Base-by-base conservation (phyloP, 2,888 invertebrate species). In the Apotomis turbidana region DNA sequence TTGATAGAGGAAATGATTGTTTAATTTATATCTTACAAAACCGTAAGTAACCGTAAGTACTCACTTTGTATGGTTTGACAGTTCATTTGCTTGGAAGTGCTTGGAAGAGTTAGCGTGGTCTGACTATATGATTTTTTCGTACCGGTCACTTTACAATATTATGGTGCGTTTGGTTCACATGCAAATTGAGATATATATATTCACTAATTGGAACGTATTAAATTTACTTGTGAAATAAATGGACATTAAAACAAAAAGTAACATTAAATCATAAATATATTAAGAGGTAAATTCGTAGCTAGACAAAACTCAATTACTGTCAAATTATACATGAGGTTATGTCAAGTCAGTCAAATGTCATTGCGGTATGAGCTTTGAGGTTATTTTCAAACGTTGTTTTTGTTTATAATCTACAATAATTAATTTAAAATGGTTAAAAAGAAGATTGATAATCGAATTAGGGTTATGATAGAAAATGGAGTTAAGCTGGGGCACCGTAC, bases 381-480 rank as follows among this genome's bases (percentile, higher is more conserved):
- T 72, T 72, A 76, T 76, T 76, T 63, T 73, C 68, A 36, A 46
- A 61, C 55, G 55, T 41, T 73, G 57, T 68, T 49, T 41, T 66
- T 71, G 70, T 67, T 75, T 74, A 60, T 64, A 49, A 60, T 49
- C 63, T 60, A 58, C 5, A 72, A 71, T 27, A 74, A 77, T 75
- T 59, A 13, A 58, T 59, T 71, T 36, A 95, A 94, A 87, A 98
- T 97, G 97, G 97, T 97, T 57, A 95, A 97, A 79, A 98, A 98
- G 90, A 99, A 99, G 93, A 97, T 99, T 81, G 99, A 99, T 88
- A 99, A 99, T 86, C 95, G 99, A 69, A 97, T 99, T 75, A 95
- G 99, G 63, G 96, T 97, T 36, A 95, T 99, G 93, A 99, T 99
- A 83, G 99, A 99, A 91, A 99, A 99, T 96, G 99, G 99, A 44